A percentile compares a stretch with the other conserved stretches of the same genome.
Evolutionary conservation across 2,888 invertebrate genomes (phyloP).

Genomic region (Tanytarsus gracilentus): DNA sequence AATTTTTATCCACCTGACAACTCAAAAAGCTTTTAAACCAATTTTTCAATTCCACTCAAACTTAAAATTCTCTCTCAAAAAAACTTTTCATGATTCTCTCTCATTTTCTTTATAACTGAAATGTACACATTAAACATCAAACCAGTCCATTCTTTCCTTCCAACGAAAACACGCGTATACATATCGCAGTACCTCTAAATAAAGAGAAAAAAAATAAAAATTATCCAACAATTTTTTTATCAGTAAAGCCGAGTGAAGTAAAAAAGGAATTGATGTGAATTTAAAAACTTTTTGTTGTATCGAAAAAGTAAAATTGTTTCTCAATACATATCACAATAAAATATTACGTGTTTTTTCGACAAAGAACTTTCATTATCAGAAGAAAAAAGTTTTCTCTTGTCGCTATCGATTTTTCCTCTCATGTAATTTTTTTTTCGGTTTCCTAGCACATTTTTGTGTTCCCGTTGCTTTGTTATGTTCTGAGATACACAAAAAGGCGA

Average conservation of each 20-base stretch:
- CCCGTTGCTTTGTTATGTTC: neutral
- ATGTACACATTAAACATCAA: neutral
- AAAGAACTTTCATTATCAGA: neutral
- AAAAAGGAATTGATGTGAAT: constrained; percentile 8
- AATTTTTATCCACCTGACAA: too few relatives aligned
- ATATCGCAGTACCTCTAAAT: neutral
- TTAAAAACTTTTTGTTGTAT: neutral
- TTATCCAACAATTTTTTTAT: neutral
- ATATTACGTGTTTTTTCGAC: neutral
- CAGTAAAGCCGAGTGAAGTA: neutral
- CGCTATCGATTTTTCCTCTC: constrained; percentile 21
- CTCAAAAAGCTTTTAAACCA: too few relatives aligned
- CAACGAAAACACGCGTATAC: neutral
- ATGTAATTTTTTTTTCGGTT: neutral
- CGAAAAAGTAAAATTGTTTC: neutral
- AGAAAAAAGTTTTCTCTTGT: constrained; percentile 10
- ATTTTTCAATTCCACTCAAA: too few relatives aligned
- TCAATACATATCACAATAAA: neutral
- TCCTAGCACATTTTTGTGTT: constrained; percentile 8
- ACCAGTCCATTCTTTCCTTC: neutral
- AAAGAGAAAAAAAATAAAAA: neutral
- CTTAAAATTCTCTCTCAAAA: too few relatives aligned
- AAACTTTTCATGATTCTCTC: neutral
- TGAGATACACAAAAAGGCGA: too few relatives aligned
- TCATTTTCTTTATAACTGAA: neutral